These are phyloP conservation scores for Galemys pyrenaicus DNA, from an alignment of 2,113 vertebrate genomes.

Conservation along the genomic window DNA sequence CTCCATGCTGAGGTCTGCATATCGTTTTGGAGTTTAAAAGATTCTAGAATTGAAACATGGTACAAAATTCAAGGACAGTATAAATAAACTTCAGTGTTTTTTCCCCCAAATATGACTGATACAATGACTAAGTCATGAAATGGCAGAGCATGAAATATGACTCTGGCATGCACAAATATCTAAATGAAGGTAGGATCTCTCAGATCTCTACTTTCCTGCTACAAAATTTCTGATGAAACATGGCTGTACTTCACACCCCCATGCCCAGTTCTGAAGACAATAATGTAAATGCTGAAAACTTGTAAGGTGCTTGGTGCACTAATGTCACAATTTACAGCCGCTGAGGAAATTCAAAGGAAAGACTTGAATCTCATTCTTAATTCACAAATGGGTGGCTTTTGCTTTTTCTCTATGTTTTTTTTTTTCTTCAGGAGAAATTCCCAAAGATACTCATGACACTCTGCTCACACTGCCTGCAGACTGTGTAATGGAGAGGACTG, in stretches of 20 bases:
- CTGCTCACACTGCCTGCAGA: neutral
- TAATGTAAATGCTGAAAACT: neutral
- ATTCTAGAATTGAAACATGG: neutral
- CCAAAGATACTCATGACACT: neutral
- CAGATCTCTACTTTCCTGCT: neutral
- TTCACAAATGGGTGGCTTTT: neutral
- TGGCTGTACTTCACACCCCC: neutral
- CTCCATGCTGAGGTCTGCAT: neutral
- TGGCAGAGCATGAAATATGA: neutral
- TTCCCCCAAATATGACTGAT: neutral
- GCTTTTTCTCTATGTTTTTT: neutral
- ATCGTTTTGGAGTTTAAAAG: neutral
- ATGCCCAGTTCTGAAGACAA: neutral
- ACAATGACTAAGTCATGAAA: neutral
- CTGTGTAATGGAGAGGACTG: neutral
- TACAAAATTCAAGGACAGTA: conserved; percentile 8
- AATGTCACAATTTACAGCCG: neutral
- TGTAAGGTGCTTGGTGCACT: neutral
- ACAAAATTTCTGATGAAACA: neutral
- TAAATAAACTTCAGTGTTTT: neutral
- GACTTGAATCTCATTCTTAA: neutral
- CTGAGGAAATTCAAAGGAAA: conserved; percentile 24
- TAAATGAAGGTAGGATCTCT: neutral
- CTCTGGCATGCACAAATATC: neutral
- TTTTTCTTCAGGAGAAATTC: neutral